Percentiles rank a stretch among this genome's conserved stretches.
Conservation (phyloP, 2,888 invertebrate species). For the Hemithea aestivaria region DNA sequence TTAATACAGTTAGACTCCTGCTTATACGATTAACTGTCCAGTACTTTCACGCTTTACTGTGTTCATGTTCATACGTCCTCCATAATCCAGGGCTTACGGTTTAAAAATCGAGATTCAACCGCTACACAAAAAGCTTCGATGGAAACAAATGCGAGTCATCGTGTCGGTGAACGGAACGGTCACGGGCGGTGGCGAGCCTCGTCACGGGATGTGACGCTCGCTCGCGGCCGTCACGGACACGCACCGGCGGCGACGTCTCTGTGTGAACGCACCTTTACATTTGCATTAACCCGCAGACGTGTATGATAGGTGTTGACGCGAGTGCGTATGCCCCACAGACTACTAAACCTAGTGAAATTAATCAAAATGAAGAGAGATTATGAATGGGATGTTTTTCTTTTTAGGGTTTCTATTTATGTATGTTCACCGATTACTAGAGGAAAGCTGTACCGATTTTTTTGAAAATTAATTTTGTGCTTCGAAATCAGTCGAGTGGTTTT, state of each 20-base stretch:
- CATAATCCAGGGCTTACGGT: constrained; percentile 47
- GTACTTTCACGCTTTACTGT: constrained; percentile 14
- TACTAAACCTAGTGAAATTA: no score
- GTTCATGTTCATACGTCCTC: constrained; percentile 17
- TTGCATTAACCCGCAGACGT: constrained; percentile 57
- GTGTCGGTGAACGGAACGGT: constrained; percentile 69
- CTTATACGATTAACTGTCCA: neutral
- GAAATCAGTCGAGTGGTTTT: no score
- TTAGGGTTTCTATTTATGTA: no score
- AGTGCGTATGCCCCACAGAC: no score
- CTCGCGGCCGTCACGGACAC: constrained; percentile 31
- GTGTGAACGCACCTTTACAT: constrained; percentile 66
- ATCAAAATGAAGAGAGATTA: no score
- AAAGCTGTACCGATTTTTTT: no score
- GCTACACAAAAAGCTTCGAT: constrained; percentile 49
- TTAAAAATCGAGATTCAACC: constrained; percentile 65
- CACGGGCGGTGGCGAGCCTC: constrained; percentile 50
- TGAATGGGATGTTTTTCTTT: no score
- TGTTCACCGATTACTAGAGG: no score
- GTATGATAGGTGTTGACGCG: no score
- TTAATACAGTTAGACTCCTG: no score
- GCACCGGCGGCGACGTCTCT: constrained; percentile 41
- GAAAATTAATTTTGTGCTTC: no score
- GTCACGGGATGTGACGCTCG: constrained; percentile 58
- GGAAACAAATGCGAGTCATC: constrained; percentile 63